Evolutionary conservation across 2,113 vertebrate species (phyloP).

Genomic region (Urocolius indicus): DNA sequence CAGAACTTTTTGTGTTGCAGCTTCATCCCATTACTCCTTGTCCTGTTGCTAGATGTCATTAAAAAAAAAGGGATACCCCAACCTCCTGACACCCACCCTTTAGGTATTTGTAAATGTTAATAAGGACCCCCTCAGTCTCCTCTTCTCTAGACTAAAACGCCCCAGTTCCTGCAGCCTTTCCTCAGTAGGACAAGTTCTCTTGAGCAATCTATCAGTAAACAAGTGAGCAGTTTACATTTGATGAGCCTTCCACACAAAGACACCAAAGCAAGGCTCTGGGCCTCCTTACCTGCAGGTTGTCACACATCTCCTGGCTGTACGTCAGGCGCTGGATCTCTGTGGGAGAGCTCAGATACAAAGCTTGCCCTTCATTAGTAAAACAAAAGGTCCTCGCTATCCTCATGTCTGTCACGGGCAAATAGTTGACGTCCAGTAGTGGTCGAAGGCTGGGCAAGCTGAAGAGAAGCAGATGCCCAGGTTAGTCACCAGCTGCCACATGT

Average conservation of each 20-base stretch:
- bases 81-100: no score
- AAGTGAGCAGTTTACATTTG: fast-evolving
- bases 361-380: constrained; percentile 95
- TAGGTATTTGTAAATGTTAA: no score
- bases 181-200: no score
- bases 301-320: constrained; percentile 98
- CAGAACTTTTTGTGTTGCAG: no score
- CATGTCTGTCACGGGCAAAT: constrained; percentile 95
- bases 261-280: background rate
- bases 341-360: constrained; percentile 95
- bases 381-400: constrained; percentile 98
- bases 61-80: no score
- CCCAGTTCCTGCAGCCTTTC: no score
- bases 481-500: background rate
- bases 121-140: no score
- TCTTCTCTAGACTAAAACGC: no score
- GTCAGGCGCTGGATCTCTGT: constrained; percentile 98
- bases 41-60: no score
- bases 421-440: constrained; percentile 93
- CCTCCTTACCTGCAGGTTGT: constrained; percentile 91
- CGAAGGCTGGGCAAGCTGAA: constrained; percentile 94
- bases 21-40: no score
- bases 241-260: background rate
- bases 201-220: background rate
- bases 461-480: background rate